Base-by-base conservation (phyloP, 2,113 vertebrate species). In the Anas platyrhynchos region DNA sequence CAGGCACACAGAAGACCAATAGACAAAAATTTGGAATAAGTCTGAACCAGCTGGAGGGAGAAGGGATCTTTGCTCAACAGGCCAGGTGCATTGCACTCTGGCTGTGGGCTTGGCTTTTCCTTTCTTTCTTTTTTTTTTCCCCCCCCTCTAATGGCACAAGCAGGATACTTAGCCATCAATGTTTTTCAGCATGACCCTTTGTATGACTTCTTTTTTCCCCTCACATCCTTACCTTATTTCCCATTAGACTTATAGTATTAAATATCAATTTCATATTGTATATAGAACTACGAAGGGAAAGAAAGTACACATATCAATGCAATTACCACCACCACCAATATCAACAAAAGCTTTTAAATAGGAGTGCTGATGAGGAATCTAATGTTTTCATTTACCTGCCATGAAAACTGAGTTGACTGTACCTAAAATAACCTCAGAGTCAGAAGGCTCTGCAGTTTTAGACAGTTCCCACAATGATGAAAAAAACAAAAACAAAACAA, bases 341-440 rank as follows among this genome's bases (percentile, higher is more conserved):
- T 25, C 22, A 52, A 52, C 20, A 52, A 52, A 21, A 3, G 6
- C 3, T 68, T 83, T 59, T 89, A 75, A 84, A 56, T 23, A 56
- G 38, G 14, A 82, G 8, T 11, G 1, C 67, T 43, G 75, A 55
- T 38, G 29, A 73, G 69, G 65, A 72, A 75, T 36, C 15, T 20
- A 85, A 80, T 13, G 13, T 31, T 68, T 84, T 86, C 23, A 74
- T 94, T 97, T 96, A 99, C 98, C 97, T 99, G 98, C 98, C 96
- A 98, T 82, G 29, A 98, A 96, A 87, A 98, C 54, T 8, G 97
- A 98, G 94, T 98, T 98, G 89, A 98, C 97, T 86, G 97, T 98
- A 54, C 97, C 94, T 84, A 98, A 97, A 94, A 98, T 32, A 55
- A 98, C 97, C 96, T 98, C 98, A 86, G 97, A 98, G 97, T 99